Percentiles rank a stretch among this genome's conserved stretches.
Conservation (phyloP, 1,140 invertebrate species). For the Psilanteris sp. region DNA sequence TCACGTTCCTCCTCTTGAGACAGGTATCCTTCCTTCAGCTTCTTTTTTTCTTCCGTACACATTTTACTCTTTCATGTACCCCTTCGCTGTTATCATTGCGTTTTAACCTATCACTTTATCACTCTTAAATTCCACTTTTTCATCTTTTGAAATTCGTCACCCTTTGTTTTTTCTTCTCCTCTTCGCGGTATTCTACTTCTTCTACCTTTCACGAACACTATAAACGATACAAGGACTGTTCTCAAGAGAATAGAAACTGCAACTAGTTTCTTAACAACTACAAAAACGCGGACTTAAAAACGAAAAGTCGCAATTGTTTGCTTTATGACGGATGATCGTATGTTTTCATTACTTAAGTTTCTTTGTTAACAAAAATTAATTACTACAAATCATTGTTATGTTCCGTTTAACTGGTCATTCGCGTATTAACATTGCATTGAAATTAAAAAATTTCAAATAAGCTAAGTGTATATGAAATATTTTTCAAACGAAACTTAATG, state of each 20-base stretch:
- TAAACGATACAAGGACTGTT: slow-evolving; percentile 11
- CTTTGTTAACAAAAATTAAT: too few species aligned
- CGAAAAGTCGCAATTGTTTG: too few species aligned
- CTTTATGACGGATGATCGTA: too few species aligned
- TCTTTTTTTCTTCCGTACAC: slow-evolving; percentile 18
- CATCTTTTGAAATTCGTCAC: slow-evolving; percentile 13
- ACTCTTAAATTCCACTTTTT: slow-evolving; percentile 33
- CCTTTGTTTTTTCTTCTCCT: background rate
- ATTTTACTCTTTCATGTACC: slow-evolving; percentile 30
- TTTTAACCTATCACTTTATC: slow-evolving; percentile 52
- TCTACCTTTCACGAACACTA: too few species aligned
- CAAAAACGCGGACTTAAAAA: too few species aligned
- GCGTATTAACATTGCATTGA: too few species aligned
- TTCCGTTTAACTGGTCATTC: too few species aligned
- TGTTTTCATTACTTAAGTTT: too few species aligned
- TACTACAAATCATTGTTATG: too few species aligned
- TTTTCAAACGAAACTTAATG: slow-evolving; percentile 2
- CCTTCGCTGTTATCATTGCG: slow-evolving; percentile 2
- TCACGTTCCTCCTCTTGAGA: slow-evolving; percentile 54
- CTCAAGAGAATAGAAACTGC: slow-evolving; percentile 15
- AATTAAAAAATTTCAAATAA: slow-evolving; percentile 1
- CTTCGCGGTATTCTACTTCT: slow-evolving; percentile 2
- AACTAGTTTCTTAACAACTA: background rate
- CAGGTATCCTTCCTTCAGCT: slow-evolving; percentile 39
- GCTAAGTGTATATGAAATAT: background rate